Conservation (phyloP, 2,888 invertebrate species). For the Miltochrista miniata region DNA sequence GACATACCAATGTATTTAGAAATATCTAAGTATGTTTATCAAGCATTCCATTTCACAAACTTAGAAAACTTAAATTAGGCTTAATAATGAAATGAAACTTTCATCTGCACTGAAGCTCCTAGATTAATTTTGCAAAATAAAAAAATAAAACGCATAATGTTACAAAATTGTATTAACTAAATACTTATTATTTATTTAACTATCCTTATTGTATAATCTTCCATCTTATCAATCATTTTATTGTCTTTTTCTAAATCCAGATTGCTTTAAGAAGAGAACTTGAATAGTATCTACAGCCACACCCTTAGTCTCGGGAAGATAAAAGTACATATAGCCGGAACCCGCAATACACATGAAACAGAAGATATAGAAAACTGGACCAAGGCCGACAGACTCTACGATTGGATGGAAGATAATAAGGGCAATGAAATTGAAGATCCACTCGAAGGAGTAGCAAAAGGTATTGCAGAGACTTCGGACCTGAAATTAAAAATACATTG, state of each 20-base stretch:
- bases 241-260: constrained; percentile 17
- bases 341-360: constrained; percentile 53
- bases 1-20: too few relatives aligned
- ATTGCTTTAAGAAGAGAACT: constrained; percentile 45
- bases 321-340: constrained; percentile 47
- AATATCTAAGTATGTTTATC: too few relatives aligned
- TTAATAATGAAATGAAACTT: too few relatives aligned
- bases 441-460: constrained; percentile 47
- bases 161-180: too few relatives aligned
- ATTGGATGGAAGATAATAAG: constrained; percentile 63
- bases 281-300: constrained; percentile 61
- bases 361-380: constrained; percentile 66
- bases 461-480: constrained; percentile 62
- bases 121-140: too few relatives aligned
- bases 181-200: too few relatives aligned
- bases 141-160: too few relatives aligned
- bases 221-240: not conserved
- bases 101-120: too few relatives aligned
- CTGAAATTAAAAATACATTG: constrained; percentile 27
- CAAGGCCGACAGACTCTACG: constrained; percentile 54
- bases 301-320: constrained; percentile 72
- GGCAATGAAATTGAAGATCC: constrained; percentile 59
- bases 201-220: too few relatives aligned
- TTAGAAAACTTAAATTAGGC: too few relatives aligned
- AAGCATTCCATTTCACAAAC: too few relatives aligned